Base-by-base conservation (phyloP, 2,888 invertebrate genomes). In the Sympetrum striolatum region DNA sequence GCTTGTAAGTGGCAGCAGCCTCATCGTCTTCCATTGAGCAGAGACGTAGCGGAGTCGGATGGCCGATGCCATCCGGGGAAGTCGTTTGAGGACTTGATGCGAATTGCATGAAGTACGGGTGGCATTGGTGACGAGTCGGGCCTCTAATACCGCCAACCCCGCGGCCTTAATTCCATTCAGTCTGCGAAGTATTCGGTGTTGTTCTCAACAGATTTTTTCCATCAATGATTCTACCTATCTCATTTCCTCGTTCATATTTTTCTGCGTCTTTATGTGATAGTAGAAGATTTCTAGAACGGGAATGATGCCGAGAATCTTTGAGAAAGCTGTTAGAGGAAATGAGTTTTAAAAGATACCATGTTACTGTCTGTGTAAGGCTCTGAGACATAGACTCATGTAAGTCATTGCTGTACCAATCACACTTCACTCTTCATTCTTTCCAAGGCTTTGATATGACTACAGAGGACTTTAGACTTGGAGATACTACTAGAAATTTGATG, bases 21-120 rank as follows among this genome's bases (percentile, higher is more conserved):
- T 60, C 86, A 64, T 86, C 86, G 86, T 37, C 60, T 64, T 8
- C 64, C 86, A 64, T 86, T 86, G 64, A 64, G 64, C 58, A 25
- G 4, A 35, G 14, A 12, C 60, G 48, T 35, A 58, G 53, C 73
- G 31, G n/a, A 60, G 35, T 37, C 35, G 37, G 14, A 60, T 60
- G 64, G n/a, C 86, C 86, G 86, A 22, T 35, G 37, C 53, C 31
- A 86, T 86, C 73, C 73, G 73, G 31, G 4, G 73, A 12, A 31
- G 25, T 31, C 25, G 64, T 64, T 64, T 64, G 64, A 64, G 64
- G 64, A 64, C 64, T 64, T 73, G 5, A 73, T 73, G 73, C 73
- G 73, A n/a, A 73, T 15, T 8, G 73, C 73, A 60, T 15, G 18
- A 60, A 22, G 73, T 25, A 73, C 73, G 5, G 25, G 73, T 3